Evolutionary conservation across 2,113 vertebrate genomes (phyloP).

Genomic region (Rhodinocichla rosea): DNA sequence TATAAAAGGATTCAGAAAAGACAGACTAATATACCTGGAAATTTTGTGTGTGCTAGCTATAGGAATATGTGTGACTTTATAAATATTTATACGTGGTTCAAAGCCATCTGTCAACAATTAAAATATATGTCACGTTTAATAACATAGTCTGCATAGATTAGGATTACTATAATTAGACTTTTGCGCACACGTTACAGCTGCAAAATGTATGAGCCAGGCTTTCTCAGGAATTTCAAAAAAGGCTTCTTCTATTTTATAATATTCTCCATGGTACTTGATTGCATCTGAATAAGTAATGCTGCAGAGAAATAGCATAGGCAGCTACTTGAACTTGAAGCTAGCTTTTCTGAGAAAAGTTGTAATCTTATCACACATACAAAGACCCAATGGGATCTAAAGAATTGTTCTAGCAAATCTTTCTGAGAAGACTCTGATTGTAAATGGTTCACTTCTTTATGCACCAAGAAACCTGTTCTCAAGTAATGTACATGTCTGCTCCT

Average conservation of each 20-base stretch:
- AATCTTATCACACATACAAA: not conserved
- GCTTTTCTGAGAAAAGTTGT: not conserved
- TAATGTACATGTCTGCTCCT: not conserved
- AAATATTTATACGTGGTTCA: constrained; percentile 54
- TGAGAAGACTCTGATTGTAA: constrained; percentile 16
- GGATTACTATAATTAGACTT: constrained; percentile 61
- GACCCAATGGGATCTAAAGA: not conserved
- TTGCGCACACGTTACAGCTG: constrained; percentile 29
- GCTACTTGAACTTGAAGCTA: constrained; percentile 5
- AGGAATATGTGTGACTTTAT: not conserved
- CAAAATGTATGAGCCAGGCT: constrained; percentile 12
- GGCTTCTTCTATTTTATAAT: not conserved
- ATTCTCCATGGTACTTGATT: constrained; percentile 51
- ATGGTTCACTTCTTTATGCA: not conserved
- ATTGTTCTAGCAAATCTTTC: not conserved
- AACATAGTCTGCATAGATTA: constrained; percentile 40
- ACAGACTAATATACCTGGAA: constrained; percentile 3
- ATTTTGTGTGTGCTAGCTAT: not conserved
- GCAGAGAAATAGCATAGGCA: not conserved
- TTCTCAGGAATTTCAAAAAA: constrained; percentile 31
- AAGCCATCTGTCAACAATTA: constrained; percentile 64
- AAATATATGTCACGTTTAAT: constrained; percentile 50
- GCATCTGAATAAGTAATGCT: constrained; percentile 60
- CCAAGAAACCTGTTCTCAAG: not conserved
- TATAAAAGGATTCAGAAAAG: not conserved